A percentile compares a stretch with the other conserved stretches of the same genome.
Evolutionary conservation across 2,113 vertebrate species (phyloP).

Genomic region (Corynorhinus townsendii): DNA sequence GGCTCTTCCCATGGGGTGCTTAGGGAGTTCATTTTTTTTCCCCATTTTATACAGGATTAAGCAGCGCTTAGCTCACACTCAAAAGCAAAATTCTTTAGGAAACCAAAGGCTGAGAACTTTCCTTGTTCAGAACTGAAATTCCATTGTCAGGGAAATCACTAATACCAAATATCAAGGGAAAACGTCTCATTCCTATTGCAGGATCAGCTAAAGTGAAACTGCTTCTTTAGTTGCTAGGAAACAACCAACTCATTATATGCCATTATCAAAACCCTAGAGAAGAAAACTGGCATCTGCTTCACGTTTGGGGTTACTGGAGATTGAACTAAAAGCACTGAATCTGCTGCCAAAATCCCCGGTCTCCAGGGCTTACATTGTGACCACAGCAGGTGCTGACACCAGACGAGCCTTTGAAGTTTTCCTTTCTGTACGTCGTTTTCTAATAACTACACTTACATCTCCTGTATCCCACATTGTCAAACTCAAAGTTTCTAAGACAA

Average conservation of each 20-base stretch:
- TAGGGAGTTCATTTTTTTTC: conserved; percentile 1
- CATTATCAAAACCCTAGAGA: conserved; percentile 63
- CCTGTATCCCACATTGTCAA: conserved; percentile 25
- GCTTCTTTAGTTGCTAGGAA: conserved; percentile 79
- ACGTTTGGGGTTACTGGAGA: conserved; percentile 67
- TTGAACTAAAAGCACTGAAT: conserved; percentile 46
- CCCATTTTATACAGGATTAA: conserved; percentile 63
- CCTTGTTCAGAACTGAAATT: conserved; percentile 68
- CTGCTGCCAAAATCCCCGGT: conserved; percentile 61
- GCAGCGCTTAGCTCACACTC: conserved; percentile 4
- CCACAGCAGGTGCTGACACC: conserved; percentile 55
- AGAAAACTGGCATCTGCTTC: conserved; percentile 72
- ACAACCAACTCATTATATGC: conserved; percentile 71
- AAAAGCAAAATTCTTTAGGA: conserved; percentile 68
- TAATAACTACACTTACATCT: conserved; percentile 34
- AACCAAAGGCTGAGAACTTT: conserved; percentile 60
- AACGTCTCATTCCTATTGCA: conserved; percentile 54
- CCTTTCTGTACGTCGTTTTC: background rate
- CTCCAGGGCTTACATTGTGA: conserved; percentile 21
- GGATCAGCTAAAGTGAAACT: conserved; percentile 56
- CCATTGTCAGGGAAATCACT: conserved; percentile 70
- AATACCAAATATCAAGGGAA: conserved; percentile 67
- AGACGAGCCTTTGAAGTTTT: conserved; percentile 52
- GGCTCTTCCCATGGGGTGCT: conserved; percentile 34
- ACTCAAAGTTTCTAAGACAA: conserved; percentile 47